Conservation (phyloP, 2,113 vertebrate genomes). For the Sterna hirundo region DNA sequence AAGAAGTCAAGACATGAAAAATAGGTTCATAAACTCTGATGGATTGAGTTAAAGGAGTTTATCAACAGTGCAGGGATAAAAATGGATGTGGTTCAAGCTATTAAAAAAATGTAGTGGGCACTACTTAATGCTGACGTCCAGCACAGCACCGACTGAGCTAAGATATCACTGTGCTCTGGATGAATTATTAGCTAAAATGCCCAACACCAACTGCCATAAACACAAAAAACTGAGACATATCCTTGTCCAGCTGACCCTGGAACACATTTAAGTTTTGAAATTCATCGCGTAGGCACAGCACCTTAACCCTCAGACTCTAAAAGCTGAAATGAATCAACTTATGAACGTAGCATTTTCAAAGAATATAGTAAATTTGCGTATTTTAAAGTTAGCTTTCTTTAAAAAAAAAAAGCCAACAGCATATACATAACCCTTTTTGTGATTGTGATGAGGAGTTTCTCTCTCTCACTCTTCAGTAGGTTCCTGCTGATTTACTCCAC, state of each 20-base stretch:
- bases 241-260: not conserved
- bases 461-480: not conserved
- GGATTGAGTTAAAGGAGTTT: not conserved
- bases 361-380: not conserved
- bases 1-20: not conserved
- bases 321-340: not conserved
- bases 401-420: not conserved
- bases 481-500: not conserved
- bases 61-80: not conserved
- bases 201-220: not conserved
- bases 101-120: not conserved
- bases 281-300: accelerated
- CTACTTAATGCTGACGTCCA: not conserved
- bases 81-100: not conserved
- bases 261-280: not conserved
- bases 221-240: not conserved
- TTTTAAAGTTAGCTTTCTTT: not conserved
- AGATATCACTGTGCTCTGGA: not conserved
- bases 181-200: not conserved
- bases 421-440: too few relatives aligned
- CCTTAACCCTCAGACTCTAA: not conserved
- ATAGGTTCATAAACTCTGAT: not conserved
- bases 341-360: not conserved
- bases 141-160: not conserved
- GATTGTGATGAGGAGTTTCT: too few relatives aligned